Evolutionary conservation across 2,797 vertebrate species (phyloP), one percentile per base, ranked within the genome.

Genomic region (Diplodus puntazzo): DNA sequence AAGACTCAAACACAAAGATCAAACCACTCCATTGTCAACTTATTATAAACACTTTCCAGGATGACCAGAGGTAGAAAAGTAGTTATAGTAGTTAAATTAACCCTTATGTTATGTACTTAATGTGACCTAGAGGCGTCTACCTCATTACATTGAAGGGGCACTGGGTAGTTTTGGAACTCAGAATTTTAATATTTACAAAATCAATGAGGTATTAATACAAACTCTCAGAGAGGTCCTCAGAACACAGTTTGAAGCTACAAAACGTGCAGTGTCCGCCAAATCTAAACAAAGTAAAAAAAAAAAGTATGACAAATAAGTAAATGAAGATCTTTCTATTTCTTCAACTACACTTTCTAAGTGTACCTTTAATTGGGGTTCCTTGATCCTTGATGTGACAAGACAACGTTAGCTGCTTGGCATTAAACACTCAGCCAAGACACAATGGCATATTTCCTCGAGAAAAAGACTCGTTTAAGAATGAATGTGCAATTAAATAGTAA

Each of bases 1-100:
- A 39, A 55, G 30, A 68, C 17, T 68, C 13, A 57, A 14, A 23
- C 9, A 12, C 2, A 59, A 2, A 57, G 66, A 71, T 83, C 3
- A n/a, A 11, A 67, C 11, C 39, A 4, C 6, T 20, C 16, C 13
- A 42, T 17, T 18, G 1, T 39, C 61, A 9, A 17, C 46, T 34
- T 21, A 21, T 5, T 39, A 21, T 13, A 5, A 16, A 34, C 8
- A 25, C 14, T 27, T 14, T 12, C 18, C 17, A 39, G 10, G 5
- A 6, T 62, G 23, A 48, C 11, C 12, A 49, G 14, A 75, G 12
- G 18, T 42, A 21, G 23, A 66, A 21, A 65, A 25, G 2, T 20
- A n/a, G 13, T 46, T 46, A 16, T 25, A 25, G 25, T 25, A 25
- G 25, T 25, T 25, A 25, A 25, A 45, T 4, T 2, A 64, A 49